These are phyloP conservation scores for Pyralis farinalis DNA, from an alignment of 2,888 invertebrate species.

Conservation along the genomic window DNA sequence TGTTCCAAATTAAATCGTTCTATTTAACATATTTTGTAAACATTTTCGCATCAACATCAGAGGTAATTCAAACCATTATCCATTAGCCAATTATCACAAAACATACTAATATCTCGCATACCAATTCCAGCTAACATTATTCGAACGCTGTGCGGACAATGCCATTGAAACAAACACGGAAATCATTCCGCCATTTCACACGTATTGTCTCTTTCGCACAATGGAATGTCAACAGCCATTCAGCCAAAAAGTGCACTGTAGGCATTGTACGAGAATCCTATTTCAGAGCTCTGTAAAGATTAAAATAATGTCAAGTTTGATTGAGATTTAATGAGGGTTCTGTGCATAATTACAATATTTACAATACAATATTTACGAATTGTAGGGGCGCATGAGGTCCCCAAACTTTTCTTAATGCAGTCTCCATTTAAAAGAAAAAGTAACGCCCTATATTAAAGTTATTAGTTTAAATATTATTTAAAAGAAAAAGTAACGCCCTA, in stretches of 20 bases:
- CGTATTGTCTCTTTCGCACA: slow-evolving; percentile 16
- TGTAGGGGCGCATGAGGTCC: no score
- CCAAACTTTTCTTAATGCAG: no score
- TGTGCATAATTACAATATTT: background rate
- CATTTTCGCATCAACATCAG: no score
- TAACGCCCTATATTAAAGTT: no score
- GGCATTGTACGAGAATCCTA: slow-evolving; percentile 10
- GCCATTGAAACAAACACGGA: slow-evolving; percentile 9
- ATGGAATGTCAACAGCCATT: slow-evolving; percentile 21
- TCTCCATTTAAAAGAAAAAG: no score
- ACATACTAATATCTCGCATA: background rate
- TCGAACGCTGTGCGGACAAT: background rate
- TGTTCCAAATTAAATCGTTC: no score
- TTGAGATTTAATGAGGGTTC: background rate
- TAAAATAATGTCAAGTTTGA: background rate
- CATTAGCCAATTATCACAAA: background rate
- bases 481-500: no score
- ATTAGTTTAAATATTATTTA: no score
- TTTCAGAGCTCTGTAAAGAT: slow-evolving; percentile 8
- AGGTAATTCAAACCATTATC: no score
- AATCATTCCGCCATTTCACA: slow-evolving; percentile 14
- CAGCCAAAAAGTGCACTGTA: slow-evolving; percentile 17
- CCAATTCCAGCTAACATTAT: background rate
- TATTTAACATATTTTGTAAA: no score
- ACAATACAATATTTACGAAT: no score